These are phyloP conservation scores for Acanthurus leucopareius DNA, from an alignment of 2,797 vertebrate species.

Conservation along the genomic window DNA sequence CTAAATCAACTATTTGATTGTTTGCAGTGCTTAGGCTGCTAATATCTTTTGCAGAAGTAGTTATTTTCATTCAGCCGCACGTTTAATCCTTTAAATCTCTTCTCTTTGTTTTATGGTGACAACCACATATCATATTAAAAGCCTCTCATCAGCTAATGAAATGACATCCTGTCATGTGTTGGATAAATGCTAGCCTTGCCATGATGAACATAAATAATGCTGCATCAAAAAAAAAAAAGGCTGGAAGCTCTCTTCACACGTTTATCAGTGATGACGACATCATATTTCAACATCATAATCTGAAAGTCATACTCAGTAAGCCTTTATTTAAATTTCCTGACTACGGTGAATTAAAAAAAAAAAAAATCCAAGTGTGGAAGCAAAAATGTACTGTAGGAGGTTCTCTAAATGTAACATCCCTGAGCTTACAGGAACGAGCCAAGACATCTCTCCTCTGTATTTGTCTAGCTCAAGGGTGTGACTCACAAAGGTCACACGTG, in stretches of 20 bases:
- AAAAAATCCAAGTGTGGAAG: conserved; percentile 1
- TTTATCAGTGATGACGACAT: conserved; percentile 10
- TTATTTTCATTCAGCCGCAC: conserved; percentile 21
- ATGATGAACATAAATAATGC: conserved; percentile 50
- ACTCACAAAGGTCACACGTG: conserved; percentile 76
- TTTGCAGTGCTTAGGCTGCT: neutral
- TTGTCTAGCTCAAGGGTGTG: conserved; percentile 72
- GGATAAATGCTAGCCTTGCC: conserved; percentile 1
- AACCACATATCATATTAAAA: conserved; percentile 39
- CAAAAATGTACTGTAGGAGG: neutral
- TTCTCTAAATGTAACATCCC: conserved; percentile 24
- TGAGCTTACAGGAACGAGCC: conserved; percentile 35
- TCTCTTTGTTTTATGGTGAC: conserved; percentile 26
- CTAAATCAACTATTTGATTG: conserved; percentile 18
- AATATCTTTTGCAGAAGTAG: conserved; percentile 22
- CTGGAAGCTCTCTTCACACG: conserved; percentile 10
- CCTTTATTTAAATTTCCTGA: conserved; percentile 16
- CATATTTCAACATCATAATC: conserved; percentile 26
- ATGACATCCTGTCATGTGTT: conserved; percentile 21
- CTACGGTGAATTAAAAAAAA: neutral
- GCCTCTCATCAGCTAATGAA: conserved; percentile 23
- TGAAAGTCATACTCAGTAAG: neutral
- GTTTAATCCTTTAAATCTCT: neutral
- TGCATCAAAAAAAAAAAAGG: conserved; percentile 18
- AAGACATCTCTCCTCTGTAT: conserved; percentile 47